Conservation (phyloP, 2,797 vertebrate species). For the Rhabdophis nuchalis region DNA sequence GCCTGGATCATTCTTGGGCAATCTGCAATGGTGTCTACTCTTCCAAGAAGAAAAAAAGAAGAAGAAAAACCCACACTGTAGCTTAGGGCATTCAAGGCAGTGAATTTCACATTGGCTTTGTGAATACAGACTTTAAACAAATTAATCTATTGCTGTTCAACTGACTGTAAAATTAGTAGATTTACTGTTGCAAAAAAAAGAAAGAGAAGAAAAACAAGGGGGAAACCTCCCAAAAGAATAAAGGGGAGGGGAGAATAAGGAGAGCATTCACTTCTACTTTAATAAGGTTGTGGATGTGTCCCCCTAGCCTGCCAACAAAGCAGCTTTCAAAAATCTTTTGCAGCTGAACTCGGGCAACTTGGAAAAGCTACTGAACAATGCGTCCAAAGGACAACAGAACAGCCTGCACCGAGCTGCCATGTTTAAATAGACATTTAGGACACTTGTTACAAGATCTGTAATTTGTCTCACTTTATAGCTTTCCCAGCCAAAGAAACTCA, state of each 20-base stretch:
- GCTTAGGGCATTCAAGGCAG: conserved; percentile 81
- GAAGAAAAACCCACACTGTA: conserved; percentile 62
- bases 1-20: conserved; percentile 62
- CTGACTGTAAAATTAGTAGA: conserved; percentile 94
- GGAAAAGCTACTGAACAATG: conserved; percentile 62
- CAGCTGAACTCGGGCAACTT: conserved; percentile 67
- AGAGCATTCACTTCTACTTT: conserved; percentile 70
- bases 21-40: conserved; percentile 72
- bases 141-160: conserved; percentile 91
- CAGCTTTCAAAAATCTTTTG: conserved; percentile 69
- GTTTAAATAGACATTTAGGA: conserved; percentile 55
- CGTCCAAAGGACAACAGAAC: conserved; percentile 55
- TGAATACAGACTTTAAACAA: conserved; percentile 85
- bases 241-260: neutral
- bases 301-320: conserved; percentile 69
- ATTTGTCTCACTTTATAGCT: conserved; percentile 41
- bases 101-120: conserved; percentile 84
- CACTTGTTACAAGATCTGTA: conserved; percentile 52
- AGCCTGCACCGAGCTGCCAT: conserved; percentile 52
- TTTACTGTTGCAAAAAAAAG: conserved; percentile 76
- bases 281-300: conserved; percentile 73
- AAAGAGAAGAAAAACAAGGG: neutral
- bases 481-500: conserved; percentile 30
- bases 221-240: neutral
- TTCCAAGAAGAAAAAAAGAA: conserved; percentile 13